Percentiles rank a stretch among this genome's conserved stretches.
phyloP scores from a whole-genome alignment of 2,113 vertebrate genomes.

The Carollia perspicillata region DNA sequence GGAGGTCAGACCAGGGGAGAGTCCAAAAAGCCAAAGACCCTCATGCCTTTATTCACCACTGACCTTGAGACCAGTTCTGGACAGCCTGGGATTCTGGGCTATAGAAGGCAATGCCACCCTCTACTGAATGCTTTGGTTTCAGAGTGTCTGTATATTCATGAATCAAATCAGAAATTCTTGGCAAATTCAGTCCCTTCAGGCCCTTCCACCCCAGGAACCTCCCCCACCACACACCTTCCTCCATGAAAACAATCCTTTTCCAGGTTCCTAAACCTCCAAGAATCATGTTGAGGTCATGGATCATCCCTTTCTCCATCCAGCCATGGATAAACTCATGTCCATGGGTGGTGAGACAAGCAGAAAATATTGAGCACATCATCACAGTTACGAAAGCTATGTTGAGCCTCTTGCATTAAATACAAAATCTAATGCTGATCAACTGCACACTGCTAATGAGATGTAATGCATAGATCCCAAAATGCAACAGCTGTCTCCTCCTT shows the following conservation, averaged over 20 bases:
- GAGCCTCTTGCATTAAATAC: background rate
- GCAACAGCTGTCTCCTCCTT: background rate
- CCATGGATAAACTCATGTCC: rapidly evolving
- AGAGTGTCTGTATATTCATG: background rate
- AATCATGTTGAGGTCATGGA: background rate
- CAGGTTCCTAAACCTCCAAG: background rate
- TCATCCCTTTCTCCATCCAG: background rate
- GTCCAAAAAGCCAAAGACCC: rapidly evolving
- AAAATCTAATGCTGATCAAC: background rate
- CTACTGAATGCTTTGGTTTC: background rate
- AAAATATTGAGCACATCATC: background rate
- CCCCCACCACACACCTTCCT: background rate
- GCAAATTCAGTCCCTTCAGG: background rate
- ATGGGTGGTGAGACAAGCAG: background rate
- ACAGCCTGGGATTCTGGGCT: too few relatives aligned
- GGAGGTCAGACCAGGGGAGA: background rate
- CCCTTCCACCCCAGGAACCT: rapidly evolving
- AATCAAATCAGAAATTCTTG: background rate
- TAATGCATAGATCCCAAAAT: background rate
- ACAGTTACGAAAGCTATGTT: rapidly evolving
- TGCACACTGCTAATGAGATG: background rate
- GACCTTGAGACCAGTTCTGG: background rate
- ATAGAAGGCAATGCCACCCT: background rate
- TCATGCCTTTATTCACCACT: background rate
- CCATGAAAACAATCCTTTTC: background rate